Base-by-base conservation (phyloP, 1,140 invertebrate species). In the Macrotrachela quadricornifera region DNA sequence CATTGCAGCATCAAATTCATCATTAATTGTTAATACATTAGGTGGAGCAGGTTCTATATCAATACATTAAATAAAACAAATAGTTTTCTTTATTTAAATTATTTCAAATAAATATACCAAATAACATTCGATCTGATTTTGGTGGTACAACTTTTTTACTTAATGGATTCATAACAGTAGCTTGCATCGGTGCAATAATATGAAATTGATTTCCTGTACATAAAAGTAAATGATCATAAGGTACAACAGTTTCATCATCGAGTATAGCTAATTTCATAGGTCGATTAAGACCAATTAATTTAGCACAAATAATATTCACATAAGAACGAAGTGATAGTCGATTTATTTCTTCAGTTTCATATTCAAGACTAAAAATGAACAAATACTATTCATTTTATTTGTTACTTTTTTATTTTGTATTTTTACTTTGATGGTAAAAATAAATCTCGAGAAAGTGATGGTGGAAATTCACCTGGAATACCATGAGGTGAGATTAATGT, bases 401-500 rank as follows among this genome's bases (percentile, higher is more conserved):
- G 41, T 11, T 16, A n/a, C n/a, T n/a, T n/a, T n/a, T n/a, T n/a
- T n/a, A n/a, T n/a, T n/a, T n/a, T n/a, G n/a, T n/a, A n/a, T n/a
- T n/a, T n/a, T n/a, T n/a, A n/a, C n/a, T n/a, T n/a, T n/a, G n/a
- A n/a, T n/a, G n/a, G n/a, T n/a, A n/a, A n/a, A n/a, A n/a, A n/a
- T n/a, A n/a, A n/a, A n/a, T n/a, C n/a, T n/a, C n/a, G n/a, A n/a
- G n/a, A n/a, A n/a, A n/a, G n/a, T n/a, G n/a, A n/a, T n/a, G 62
- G 59, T 9, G 59, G 38, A 52, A 68, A 56, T 39, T 73, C 71
- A 11, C 69, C 77, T 0, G 76, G 76, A 18, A 79, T 57, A 3
- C 79, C 79, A 60, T 79, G 73, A 1, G 74, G 72, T 1, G 78
- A 78, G 16, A 82, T 71, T 14, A 82, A 57, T 0, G 63, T 66